Base-by-base conservation (phyloP, 2,113 vertebrate species). In the Girardinichthys multiradiatus region DNA sequence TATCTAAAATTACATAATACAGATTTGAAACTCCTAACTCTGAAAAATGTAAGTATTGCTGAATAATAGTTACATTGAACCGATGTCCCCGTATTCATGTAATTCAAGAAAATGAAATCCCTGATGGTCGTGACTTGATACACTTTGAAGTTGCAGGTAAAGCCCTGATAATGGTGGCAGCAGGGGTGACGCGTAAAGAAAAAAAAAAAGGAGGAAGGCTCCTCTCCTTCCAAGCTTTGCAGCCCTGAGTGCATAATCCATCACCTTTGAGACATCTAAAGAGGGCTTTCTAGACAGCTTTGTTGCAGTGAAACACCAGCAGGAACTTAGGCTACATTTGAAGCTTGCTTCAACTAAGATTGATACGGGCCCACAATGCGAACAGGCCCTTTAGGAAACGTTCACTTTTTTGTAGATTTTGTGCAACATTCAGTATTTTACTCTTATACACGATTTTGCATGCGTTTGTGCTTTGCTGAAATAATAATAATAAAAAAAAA, bases 171-270 rank as follows among this genome's bases (percentile, higher is more conserved):
- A 81, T 28, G 72, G 74, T 87, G 80, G 80, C 65, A 72, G 70
- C 64, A 64, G 64, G 67, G 74, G 76, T 87, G 90, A 90, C 85
- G 80, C 75, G 51, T 33, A 33, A 28, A 39, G 19, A 45, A 24
- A 12, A 27, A 39, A 21, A 79, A 80, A 78, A 76, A 83, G 82
- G 74, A 74, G 74, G 82, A 87, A 84, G 82, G 73, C 76, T 91
- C 66, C 74, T 85, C 78, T 84, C 57, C 68, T 84, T 77, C 74
- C 58, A 66, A 78, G 83, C 82, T 84, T 80, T 86, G 87, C 90
- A 85, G 90, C 64, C 76, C 79, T 83, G 90, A 89, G 87, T 86
- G 87, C 85, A 75, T 83, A 81, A 92, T 94, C 92, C 88, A 91
- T 93, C 92, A 93, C 79, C 29, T 80, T 76, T 64, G 85, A 85